These are phyloP conservation scores for Diceros bicornis DNA, from an alignment of 2,797 vertebrate genomes.

Conservation along the genomic window DNA sequence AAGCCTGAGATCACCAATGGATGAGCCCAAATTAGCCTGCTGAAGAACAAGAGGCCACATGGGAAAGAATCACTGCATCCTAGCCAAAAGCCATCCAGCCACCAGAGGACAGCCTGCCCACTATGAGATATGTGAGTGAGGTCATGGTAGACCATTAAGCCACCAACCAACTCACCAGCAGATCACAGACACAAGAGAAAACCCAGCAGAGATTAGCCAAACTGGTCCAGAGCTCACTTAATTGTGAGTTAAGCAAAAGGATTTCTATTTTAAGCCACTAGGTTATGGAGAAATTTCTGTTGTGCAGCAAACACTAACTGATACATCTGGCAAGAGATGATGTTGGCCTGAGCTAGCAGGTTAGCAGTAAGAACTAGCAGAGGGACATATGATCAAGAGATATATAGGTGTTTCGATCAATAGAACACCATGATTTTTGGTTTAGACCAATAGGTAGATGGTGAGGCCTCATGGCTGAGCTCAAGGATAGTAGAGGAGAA, in stretches of 20 bases:
- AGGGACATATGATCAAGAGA: neutral
- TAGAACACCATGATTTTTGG: neutral
- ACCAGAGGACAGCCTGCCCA: neutral
- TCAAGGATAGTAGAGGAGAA: neutral
- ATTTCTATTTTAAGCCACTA: conserved; percentile 13
- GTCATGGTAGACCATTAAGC: neutral
- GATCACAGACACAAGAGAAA: neutral
- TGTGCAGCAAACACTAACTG: neutral
- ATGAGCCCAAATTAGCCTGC: neutral
- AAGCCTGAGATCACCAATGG: neutral
- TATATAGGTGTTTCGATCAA: neutral
- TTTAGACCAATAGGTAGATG: neutral
- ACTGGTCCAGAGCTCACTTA: neutral
- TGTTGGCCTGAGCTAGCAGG: neutral
- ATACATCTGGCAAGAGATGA: neutral
- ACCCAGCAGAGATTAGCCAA: neutral
- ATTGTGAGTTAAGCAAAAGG: neutral
- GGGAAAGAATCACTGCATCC: neutral
- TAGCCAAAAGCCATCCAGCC: neutral
- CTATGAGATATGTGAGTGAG: neutral
- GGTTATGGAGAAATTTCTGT: neutral
- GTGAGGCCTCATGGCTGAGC: neutral
- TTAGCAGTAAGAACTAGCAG: neutral
- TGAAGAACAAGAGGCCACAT: neutral
- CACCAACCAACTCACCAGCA: neutral